These are phyloP conservation scores for Gymnogyps californianus DNA, from an alignment of 2,113 vertebrate species.

Conservation along the genomic window DNA sequence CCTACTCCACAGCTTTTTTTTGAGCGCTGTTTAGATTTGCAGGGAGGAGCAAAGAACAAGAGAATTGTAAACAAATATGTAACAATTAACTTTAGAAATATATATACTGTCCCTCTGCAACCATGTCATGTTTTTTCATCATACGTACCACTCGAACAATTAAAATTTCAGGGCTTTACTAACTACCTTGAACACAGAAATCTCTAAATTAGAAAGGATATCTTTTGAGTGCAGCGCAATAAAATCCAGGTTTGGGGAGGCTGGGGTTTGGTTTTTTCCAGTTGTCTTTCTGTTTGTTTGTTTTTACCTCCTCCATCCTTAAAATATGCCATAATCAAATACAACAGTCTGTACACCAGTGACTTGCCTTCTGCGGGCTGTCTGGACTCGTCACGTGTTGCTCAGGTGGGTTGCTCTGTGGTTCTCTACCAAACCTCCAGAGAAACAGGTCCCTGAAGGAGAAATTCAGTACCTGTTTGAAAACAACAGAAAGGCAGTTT, in stretches of 20 bases:
- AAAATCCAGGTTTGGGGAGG: neutral
- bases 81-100: neutral
- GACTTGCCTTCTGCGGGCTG: neutral
- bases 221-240: neutral
- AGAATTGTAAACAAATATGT: neutral
- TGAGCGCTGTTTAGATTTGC: neutral
- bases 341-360: neutral
- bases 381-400: neutral
- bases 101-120: neutral
- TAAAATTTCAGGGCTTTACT: neutral
- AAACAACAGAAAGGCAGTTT: neutral
- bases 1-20: neutral
- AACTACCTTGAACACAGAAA: neutral
- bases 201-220: neutral
- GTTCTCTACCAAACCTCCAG: neutral
- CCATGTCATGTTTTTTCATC: neutral
- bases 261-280: neutral
- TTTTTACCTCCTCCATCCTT: constrained; percentile 44
- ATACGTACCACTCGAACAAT: neutral
- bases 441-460: neutral
- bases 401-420: neutral
- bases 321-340: constrained; percentile 1
- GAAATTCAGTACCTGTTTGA: neutral
- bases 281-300: neutral
- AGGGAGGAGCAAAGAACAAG: neutral